phyloP scores from a whole-genome alignment of 1,140 invertebrate species.

The Meloidogyne chitwoodi region DNA sequence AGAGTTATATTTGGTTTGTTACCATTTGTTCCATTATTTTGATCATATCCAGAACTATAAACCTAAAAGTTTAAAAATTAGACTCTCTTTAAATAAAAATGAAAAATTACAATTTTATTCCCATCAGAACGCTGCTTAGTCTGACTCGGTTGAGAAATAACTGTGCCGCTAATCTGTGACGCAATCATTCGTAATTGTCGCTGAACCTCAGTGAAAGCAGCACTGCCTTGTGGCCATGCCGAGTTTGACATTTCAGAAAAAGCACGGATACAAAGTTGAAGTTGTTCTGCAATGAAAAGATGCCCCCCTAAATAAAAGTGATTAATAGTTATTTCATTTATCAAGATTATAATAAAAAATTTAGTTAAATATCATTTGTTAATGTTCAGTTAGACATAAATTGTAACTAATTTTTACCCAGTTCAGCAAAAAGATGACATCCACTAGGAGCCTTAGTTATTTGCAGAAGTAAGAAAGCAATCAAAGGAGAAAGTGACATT shows the following conservation, averaged over 20 bases:
- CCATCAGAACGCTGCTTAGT: background rate
- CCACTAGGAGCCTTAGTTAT: background rate
- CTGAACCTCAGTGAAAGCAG: conserved; percentile 16
- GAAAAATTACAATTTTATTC: background rate
- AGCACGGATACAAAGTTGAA: conserved; percentile 22
- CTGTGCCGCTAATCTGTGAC: conserved; percentile 27
- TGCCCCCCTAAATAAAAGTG: conserved; percentile 36
- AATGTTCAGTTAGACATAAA: too few species aligned
- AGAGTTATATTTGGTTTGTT: background rate
- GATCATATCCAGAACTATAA: background rate
- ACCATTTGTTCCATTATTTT: background rate
- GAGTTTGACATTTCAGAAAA: conserved; percentile 11
- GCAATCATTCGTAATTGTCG: conserved; percentile 27
- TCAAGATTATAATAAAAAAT: too few species aligned
- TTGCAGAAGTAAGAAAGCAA: conserved; percentile 19
- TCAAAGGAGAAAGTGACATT: conserved; percentile 15
- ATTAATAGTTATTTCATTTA: too few species aligned
- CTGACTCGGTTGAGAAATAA: conserved; percentile 10
- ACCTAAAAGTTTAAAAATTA: background rate
- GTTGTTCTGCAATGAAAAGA: conserved; percentile 31
- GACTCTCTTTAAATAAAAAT: background rate
- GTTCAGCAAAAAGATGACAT: conserved; percentile 16
- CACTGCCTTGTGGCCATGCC: background rate
- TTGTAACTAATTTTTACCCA: background rate
- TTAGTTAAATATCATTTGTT: too few species aligned